These are phyloP conservation scores for Drosophila parthenogenetica DNA, from an alignment of 2,888 invertebrate genomes.

Conservation along the genomic window DNA sequence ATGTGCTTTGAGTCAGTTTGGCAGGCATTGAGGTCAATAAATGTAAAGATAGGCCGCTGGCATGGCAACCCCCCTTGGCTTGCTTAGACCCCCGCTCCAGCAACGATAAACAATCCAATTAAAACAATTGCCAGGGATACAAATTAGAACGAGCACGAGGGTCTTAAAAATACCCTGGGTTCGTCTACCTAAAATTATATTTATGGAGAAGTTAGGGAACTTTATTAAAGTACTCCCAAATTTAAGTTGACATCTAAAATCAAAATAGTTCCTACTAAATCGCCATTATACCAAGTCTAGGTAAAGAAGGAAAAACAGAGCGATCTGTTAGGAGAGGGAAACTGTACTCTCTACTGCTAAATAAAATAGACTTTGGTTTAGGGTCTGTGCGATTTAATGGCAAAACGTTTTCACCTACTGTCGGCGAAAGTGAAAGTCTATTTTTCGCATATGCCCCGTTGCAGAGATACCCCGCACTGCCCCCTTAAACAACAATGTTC, in stretches of 20 bases:
- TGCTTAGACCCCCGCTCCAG: neutral
- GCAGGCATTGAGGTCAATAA: constrained; percentile 60
- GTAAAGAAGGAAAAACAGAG: too few relatives aligned
- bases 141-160: too few relatives aligned
- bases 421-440: constrained; percentile 43
- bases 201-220: too few relatives aligned
- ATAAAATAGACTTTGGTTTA: constrained; percentile 24
- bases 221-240: too few relatives aligned
- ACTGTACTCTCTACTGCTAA: constrained; percentile 14
- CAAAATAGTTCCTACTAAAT: too few relatives aligned
- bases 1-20: constrained; percentile 66
- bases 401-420: constrained; percentile 23
- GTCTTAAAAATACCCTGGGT: too few relatives aligned
- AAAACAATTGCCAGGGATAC: constrained; percentile 70
- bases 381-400: constrained; percentile 22
- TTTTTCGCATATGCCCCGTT: constrained; percentile 41
- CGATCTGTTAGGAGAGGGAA: neutral
- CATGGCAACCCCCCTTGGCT: constrained; percentile 53
- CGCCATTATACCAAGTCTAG: too few relatives aligned
- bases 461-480: neutral
- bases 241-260: too few relatives aligned
- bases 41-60: constrained; percentile 60
- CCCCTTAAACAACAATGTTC: constrained; percentile 32
- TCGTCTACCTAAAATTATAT: too few relatives aligned
- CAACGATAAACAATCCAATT: constrained; percentile 73